A percentile compares a stretch with the other conserved stretches of the same genome.
Evolutionary conservation across 2,797 vertebrate species (phyloP).

Genomic region (Spinus pinus): DNA sequence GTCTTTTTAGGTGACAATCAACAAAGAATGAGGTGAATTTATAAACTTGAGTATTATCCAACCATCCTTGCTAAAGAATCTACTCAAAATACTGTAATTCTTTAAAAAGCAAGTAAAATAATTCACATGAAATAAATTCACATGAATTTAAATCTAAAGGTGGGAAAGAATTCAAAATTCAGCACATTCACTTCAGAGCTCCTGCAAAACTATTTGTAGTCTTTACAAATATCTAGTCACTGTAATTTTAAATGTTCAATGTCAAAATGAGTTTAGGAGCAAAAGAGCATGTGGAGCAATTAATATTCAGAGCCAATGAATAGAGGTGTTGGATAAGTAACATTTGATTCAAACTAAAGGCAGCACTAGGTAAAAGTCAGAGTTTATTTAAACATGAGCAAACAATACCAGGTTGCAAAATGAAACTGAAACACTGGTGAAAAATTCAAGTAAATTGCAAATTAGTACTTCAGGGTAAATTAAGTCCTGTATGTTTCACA

Average conservation of each 20-base stretch:
- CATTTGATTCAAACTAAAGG: not conserved
- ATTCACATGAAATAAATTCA: not conserved
- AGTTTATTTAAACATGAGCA: rapidly evolving
- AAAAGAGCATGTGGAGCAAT: not conserved
- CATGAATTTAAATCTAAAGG: not conserved
- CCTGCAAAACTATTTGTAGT: not conserved
- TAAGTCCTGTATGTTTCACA: not conserved
- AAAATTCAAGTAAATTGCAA: not conserved
- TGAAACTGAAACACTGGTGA: not conserved
- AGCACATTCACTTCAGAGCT: not conserved
- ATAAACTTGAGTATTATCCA: not conserved
- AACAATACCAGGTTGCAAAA: not conserved
- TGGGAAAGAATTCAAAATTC: not conserved
- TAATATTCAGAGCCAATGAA: not conserved
- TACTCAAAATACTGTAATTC: not conserved
- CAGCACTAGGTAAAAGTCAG: not conserved
- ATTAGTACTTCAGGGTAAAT: not conserved
- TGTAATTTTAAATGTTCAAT: not conserved
- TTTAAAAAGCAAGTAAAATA: not conserved
- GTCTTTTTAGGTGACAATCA: not conserved
- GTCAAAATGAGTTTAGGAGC: not conserved
- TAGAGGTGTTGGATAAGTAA: not conserved
- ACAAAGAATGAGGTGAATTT: not conserved
- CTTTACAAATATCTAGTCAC: not conserved
- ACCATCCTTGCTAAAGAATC: not conserved